Conservation (phyloP, 2,888 invertebrate genomes). For the Uropetala carovei region DNA sequence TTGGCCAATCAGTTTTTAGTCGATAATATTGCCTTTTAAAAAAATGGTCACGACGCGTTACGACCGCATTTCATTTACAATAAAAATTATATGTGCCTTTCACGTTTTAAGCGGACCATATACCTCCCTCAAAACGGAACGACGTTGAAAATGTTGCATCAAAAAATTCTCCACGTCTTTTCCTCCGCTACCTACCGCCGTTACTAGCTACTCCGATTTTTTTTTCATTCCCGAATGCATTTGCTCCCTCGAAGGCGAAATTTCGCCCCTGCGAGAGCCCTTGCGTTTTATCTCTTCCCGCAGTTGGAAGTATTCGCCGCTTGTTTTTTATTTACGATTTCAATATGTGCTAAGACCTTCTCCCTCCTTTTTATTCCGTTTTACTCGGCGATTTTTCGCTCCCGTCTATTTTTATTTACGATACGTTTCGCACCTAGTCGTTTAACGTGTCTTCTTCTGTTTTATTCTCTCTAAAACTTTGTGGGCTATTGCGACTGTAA, state of each 20-base stretch:
- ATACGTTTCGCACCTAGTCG: neutral
- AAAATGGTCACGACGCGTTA: too few species aligned
- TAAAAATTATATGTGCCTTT: too few species aligned
- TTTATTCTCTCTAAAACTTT: neutral
- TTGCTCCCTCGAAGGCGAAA: neutral
- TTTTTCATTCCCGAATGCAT: neutral
- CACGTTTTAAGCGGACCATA: too few species aligned
- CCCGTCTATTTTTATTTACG: neutral
- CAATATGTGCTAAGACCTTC: conserved; percentile 9
- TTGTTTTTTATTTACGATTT: conserved; percentile 15
- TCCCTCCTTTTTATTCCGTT: neutral
- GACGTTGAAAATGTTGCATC: neutral
- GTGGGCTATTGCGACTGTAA: too few species aligned
- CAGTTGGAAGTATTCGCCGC: neutral
- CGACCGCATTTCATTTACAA: too few species aligned
- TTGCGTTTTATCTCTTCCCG: neutral
- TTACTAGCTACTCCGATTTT: neutral
- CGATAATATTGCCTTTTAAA: too few species aligned
- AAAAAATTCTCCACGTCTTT: neutral
- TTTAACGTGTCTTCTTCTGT: neutral
- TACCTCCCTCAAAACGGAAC: too few species aligned
- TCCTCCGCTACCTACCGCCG: neutral
- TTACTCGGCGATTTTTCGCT: neutral
- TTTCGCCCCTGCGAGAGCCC: neutral
- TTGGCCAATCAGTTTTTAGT: too few species aligned